Conservation (phyloP, 2,888 invertebrate genomes). For the Polietes domitor region DNA sequence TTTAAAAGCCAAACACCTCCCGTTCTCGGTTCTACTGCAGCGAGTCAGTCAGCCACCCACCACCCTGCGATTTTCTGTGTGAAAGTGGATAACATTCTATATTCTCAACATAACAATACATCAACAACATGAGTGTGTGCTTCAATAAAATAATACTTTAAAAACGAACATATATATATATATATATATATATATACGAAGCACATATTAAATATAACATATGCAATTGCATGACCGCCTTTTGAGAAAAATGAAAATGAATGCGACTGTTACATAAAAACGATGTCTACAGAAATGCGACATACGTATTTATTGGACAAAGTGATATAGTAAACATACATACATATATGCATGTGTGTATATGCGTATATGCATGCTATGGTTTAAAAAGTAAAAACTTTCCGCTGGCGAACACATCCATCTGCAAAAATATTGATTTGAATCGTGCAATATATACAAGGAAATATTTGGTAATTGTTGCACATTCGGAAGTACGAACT, state of each 20-base stretch:
- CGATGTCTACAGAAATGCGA: background rate
- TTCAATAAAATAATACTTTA: background rate
- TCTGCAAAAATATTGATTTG: background rate
- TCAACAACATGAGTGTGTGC: background rate
- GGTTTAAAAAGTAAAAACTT: background rate
- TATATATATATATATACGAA: background rate
- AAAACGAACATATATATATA: background rate
- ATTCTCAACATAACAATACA: background rate
- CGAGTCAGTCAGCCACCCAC: background rate
- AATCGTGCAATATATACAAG: background rate
- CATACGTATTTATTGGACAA: background rate
- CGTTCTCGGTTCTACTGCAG: background rate
- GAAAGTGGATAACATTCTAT: constrained; percentile 6
- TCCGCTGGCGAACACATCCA: too few relatives aligned
- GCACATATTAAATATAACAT: background rate
- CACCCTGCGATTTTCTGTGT: background rate
- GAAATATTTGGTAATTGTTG: background rate
- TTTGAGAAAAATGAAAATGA: background rate
- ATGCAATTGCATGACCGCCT: background rate
- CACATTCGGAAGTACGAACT: background rate
- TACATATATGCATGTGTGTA: background rate
- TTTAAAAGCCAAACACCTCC: background rate
- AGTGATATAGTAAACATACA: background rate
- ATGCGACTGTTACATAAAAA: background rate
- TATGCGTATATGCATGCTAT: background rate